Evolutionary conservation across 2,113 vertebrate species (phyloP), one percentile per base, ranked within the genome.

Genomic region (Calidris pugnax): DNA sequence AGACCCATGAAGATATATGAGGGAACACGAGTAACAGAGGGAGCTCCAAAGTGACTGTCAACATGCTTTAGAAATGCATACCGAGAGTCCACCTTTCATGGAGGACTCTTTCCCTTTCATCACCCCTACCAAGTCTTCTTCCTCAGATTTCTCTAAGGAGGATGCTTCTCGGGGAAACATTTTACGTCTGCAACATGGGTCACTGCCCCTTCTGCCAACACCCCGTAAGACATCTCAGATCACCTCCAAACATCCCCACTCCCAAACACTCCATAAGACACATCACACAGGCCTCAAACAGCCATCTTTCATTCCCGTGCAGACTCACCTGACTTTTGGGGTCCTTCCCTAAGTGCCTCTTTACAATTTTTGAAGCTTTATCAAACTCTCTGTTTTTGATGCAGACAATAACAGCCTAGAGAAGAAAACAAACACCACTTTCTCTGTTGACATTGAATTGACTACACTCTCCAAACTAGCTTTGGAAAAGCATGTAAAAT

Each of bases 301-400:
- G 6, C 16, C 32, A 10, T 3, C 47, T 20, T 9, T 13, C 32
- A 10, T 10, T 23, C 27, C 5, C 4, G 50, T 41, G 10, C 1
- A 12, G 41, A 59, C 98, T 98, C 96, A 99, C 99, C 98, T 98
- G 98, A 45, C 90, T 98, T 55, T 80, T 96, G 55, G 95, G 77
- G 45, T 97, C 95, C 96, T 98, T 98, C 8, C 98, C 97, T 84
- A 99, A 98, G 71, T 98, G 76, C 76, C 97, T 98, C 62, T 93
- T 97, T 60, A 99, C 81, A 26, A 99, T 97, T 75, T 98, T 96
- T 37, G 97, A 96, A 51, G 99, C 99, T 96, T 98, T 98, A 33
- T 98, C 98, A 98, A 99, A 99, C 56, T 98, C 89, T 23, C 94
- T 94, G 48, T 98, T 98, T 94, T 98, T 99, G 64, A 99, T 98